Base-by-base conservation (phyloP, 1,140 invertebrate species). In the Bombus cullumanus region DNA sequence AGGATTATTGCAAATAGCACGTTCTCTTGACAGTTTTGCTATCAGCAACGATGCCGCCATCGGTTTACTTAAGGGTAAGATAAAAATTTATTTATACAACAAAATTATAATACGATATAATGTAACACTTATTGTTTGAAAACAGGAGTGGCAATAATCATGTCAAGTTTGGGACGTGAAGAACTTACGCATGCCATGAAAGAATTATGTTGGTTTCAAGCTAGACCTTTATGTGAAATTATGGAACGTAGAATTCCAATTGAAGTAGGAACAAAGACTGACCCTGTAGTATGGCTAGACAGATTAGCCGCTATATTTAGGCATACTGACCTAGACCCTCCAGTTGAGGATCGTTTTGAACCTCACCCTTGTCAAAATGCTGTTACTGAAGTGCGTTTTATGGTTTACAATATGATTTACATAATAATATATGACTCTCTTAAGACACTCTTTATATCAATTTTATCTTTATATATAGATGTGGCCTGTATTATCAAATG, bases 271-370 rank as follows among this genome's bases (percentile, higher is more conserved):
- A 95, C 94, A 25, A 96, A 97, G 89, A 96, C 94, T 62, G 98
- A 99, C 96, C 98, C 99, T n/a, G 97, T 97, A 37, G 95, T 98
- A 83, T 99, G 98, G 98, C 95, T 99, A 66, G 99, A 99, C 95
- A 96, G 99, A 91, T 95, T 99, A 82, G 97, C 98, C 34, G 97
- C 98, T 69, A 97, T 99, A 86, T 99, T 99, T 95, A 97, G 97
- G 85, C 96, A 98, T 94, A 97, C 97, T 66, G 97, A 96, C 1
- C 4, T 62, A 28, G 59, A 62, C 94, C 96, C 97, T 66, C 94
- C 95, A 66, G 95, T 96, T 88, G 96, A 96, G 15, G 95, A 96
- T 86, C 94, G 96, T 91, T 96, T 96, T 72, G 96, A 96, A 88
- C 89, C 95, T 62, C 98, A 99, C 96, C 98, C 98, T 28, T 99